Conservation (phyloP, 2,888 invertebrate genomes). For the Epistrophe grossulariae region DNA sequence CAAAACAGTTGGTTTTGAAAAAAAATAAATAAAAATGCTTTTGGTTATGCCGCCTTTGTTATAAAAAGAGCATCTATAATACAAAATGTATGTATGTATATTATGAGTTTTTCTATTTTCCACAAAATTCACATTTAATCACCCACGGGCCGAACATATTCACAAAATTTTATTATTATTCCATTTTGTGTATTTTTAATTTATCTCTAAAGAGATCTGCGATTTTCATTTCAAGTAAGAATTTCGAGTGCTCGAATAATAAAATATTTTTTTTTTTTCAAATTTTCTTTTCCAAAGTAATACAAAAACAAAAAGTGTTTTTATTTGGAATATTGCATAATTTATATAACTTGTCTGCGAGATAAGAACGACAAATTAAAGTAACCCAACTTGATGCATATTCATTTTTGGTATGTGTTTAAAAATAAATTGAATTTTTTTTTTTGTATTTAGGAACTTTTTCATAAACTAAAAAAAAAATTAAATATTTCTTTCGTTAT, state of each 20-base stretch:
- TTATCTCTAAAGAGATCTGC: not conserved
- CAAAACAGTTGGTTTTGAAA: not conserved
- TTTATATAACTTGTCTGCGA: conserved; percentile 39
- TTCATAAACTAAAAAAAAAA: not conserved
- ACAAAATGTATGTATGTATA: not conserved
- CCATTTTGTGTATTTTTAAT: conserved; percentile 64
- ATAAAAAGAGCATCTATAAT: conserved; percentile 19
- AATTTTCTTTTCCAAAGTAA: not conserved
- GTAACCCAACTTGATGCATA: conserved; percentile 43
- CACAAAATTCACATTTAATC: conserved; percentile 48
- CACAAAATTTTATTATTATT: conserved; percentile 28
- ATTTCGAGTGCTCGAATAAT: conserved; percentile 25
- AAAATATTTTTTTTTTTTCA: conserved; percentile 21
- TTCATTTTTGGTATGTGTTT: conserved; percentile 26
- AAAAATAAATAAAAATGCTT: not conserved
- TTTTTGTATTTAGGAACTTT: conserved; percentile 24
- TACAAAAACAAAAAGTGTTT: conserved; percentile 21
- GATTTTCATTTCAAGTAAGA: conserved; percentile 25
- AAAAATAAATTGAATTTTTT: conserved; percentile 59
- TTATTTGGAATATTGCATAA: conserved; percentile 71
- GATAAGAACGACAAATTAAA: conserved; percentile 32
- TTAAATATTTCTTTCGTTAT: conserved; percentile 23
- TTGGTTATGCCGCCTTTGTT: not conserved
- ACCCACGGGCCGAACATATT: conserved; percentile 38
- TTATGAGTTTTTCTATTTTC: conserved; percentile 28